Conservation (phyloP, 2,888 invertebrate genomes). For the Drosophila longiperda region DNA sequence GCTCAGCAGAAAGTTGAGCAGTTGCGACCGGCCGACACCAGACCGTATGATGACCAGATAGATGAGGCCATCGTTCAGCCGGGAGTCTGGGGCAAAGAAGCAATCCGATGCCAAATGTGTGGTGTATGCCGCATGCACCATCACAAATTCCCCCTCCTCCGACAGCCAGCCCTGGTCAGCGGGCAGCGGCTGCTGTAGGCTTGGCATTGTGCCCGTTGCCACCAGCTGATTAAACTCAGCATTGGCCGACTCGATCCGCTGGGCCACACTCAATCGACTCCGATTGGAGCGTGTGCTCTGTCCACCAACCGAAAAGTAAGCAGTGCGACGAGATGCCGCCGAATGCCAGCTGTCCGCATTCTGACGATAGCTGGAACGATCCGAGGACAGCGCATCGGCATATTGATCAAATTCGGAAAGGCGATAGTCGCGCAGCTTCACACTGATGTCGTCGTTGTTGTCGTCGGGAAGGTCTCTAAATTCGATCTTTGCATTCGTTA, state of each 20-base stretch:
- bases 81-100: conserved; percentile 93
- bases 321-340: conserved; percentile 90
- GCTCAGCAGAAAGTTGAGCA: conserved; percentile 92
- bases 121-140: conserved; percentile 95
- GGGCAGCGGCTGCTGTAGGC: conserved; percentile 90
- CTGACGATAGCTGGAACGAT: conserved; percentile 79
- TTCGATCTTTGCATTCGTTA: conserved; percentile 11
- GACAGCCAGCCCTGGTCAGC: conserved; percentile 88
- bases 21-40: conserved; percentile 91
- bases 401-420: conserved; percentile 60
- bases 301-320: conserved; percentile 92
- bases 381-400: conserved; percentile 83
- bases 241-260: conserved; percentile 75
- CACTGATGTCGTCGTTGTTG: conserved; percentile 37
- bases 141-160: conserved; percentile 90
- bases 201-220: conserved; percentile 66
- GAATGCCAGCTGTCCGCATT: conserved; percentile 94
- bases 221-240: conserved; percentile 62
- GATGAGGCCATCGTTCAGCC: conserved; percentile 95
- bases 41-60: conserved; percentile 94
- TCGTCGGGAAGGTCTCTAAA: conserved; percentile 56
- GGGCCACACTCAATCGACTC: conserved; percentile 65
- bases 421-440: conserved; percentile 28
- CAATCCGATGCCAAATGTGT: conserved; percentile 94
- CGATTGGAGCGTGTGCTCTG: conserved; percentile 88